Evolutionary conservation across 2,888 invertebrate species (phyloP).

Genomic region (Trilocha varians): DNA sequence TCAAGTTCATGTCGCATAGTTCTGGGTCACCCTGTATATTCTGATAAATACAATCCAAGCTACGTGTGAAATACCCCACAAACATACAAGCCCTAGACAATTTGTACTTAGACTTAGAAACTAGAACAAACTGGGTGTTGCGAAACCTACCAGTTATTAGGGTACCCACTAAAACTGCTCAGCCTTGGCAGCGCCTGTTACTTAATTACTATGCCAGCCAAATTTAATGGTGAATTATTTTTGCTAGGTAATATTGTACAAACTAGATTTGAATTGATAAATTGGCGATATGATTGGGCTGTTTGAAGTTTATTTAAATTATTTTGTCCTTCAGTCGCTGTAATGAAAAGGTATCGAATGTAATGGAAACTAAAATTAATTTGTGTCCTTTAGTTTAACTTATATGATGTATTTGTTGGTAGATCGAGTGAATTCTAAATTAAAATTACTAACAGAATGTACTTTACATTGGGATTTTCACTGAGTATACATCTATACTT

Average conservation of each 20-base stretch:
- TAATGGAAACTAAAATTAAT: neutral
- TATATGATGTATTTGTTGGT: too few relatives aligned
- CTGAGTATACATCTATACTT: too few relatives aligned
- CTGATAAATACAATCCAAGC: too few relatives aligned
- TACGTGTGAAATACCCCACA: too few relatives aligned
- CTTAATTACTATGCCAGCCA: slow-evolving; percentile 71
- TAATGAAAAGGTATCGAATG: neutral
- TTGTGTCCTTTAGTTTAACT: neutral
- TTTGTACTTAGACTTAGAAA: slow-evolving; percentile 55
- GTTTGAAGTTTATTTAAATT: neutral
- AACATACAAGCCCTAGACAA: slow-evolving; percentile 56
- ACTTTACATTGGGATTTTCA: too few relatives aligned
- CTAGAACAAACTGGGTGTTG: slow-evolving; percentile 48
- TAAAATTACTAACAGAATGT: too few relatives aligned
- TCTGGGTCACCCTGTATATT: too few relatives aligned
- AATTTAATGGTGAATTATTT: slow-evolving; percentile 52
- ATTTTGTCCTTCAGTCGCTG: neutral
- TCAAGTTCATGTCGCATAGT: too few relatives aligned
- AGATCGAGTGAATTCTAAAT: too few relatives aligned
- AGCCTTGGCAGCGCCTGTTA: slow-evolving; percentile 67
- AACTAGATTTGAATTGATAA: slow-evolving; percentile 7
- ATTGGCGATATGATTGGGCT: neutral
- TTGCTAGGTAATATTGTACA: slow-evolving; percentile 28
- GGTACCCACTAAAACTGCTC: slow-evolving; percentile 45
- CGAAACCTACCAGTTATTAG: slow-evolving; percentile 50